Evolutionary conservation across 2,797 vertebrate species (phyloP).

Genomic region (Danio tinwini): DNA sequence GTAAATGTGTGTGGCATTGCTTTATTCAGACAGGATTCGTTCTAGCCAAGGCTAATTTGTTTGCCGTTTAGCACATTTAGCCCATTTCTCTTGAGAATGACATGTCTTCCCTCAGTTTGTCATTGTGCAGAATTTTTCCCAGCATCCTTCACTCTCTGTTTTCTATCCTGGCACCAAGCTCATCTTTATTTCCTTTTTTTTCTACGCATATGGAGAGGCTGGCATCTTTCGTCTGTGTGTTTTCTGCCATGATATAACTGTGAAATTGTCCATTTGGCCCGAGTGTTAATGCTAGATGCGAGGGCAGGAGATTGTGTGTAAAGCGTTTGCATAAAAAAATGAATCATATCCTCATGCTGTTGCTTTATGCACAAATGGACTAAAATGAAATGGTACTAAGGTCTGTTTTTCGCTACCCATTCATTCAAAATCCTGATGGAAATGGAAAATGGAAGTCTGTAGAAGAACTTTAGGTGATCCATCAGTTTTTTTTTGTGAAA

Average conservation of each 20-base stretch:
- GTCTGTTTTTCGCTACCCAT: not conserved
- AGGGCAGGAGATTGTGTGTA: conserved; percentile 14
- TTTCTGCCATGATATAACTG: conserved; percentile 39
- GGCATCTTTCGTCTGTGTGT: conserved; percentile 16
- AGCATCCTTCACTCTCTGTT: conserved; percentile 33
- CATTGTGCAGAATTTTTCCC: conserved; percentile 44
- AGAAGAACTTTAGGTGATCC: too few species aligned
- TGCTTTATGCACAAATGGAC: conserved; percentile 4
- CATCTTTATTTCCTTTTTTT: conserved; percentile 42
- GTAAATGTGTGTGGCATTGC: conserved; percentile 13
- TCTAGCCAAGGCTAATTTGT: conserved; percentile 47
- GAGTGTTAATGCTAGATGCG: conserved; percentile 19
- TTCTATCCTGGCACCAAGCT: conserved; percentile 33
- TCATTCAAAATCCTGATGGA: not conserved
- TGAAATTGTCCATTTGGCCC: conserved; percentile 45
- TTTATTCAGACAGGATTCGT: conserved; percentile 30
- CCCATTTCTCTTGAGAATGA: conserved; percentile 37
- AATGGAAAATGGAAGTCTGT: not conserved
- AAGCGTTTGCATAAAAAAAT: conserved; percentile 14
- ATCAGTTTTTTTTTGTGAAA: too few species aligned
- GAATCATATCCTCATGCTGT: conserved; percentile 8
- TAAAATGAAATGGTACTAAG: not conserved
- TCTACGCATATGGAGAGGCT: conserved; percentile 34
- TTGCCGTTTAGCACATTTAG: conserved; percentile 44
- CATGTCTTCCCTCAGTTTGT: conserved; percentile 37